phyloP scores from a whole-genome alignment of 2,888 invertebrate genomes.

The Amblyteles armatorius region DNA sequence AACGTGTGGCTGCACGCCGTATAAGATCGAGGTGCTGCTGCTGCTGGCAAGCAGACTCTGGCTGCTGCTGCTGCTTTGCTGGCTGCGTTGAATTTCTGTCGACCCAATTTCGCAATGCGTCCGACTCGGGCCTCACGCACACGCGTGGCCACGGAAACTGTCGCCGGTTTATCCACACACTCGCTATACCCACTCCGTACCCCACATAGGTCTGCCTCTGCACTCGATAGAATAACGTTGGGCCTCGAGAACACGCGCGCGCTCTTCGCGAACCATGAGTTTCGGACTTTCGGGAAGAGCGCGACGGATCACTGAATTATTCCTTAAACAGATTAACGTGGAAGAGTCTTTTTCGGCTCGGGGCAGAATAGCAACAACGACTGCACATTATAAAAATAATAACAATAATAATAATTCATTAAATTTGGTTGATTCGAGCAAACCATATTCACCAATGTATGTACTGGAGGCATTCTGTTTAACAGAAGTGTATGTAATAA shows the following conservation, averaged over 20 bases:
- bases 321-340: not conserved
- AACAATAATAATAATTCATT: not conserved
- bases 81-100: constrained; percentile 79
- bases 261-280: not conserved
- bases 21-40: constrained; percentile 44
- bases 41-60: constrained; percentile 48
- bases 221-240: constrained; percentile 14
- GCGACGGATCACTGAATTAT: not conserved
- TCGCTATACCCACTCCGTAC: not conserved
- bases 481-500: not conserved
- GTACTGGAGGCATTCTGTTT: not conserved
- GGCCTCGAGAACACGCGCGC: not conserved
- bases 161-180: constrained; percentile 39
- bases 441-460: too few species aligned
- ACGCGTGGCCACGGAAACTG: constrained; percentile 61
- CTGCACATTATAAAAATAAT: too few species aligned
- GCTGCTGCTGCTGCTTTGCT: constrained; percentile 48
- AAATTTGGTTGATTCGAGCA: not conserved
- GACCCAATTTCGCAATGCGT: constrained; percentile 82
- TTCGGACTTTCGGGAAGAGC: not conserved
- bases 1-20: constrained; percentile 50
- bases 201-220: constrained; percentile 9
- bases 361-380: too few species aligned
- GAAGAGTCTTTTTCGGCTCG: not conserved
- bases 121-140: constrained; percentile 52